These are phyloP conservation scores for Callorhinus ursinus DNA, from an alignment of 2,113 vertebrate species.

Conservation along the genomic window DNA sequence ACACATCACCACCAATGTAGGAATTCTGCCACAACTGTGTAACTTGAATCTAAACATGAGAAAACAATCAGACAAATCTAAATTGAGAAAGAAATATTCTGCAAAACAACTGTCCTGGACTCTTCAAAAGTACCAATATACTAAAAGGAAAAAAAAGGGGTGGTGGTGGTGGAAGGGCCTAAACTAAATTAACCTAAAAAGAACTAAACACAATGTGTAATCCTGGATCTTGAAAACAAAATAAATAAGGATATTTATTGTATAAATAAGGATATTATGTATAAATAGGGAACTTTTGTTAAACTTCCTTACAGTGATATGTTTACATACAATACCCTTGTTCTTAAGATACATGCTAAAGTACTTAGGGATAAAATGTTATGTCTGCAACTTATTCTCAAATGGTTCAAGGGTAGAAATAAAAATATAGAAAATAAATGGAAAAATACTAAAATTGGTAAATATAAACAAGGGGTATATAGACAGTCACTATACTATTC, in stretches of 20 bases:
- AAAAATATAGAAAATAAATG: not conserved
- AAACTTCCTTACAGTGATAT: not conserved
- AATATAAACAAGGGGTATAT: not conserved
- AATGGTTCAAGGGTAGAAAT: not conserved
- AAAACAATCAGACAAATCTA: not conserved
- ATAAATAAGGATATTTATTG: not conserved
- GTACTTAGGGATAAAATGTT: slow-evolving; percentile 11
- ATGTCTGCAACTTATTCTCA: not conserved
- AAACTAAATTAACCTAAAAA: not conserved
- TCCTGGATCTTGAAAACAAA: not conserved
- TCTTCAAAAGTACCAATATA: not conserved
- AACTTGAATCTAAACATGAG: not conserved
- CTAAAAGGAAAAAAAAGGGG: not conserved
- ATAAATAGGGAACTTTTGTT: not conserved
- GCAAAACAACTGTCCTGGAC: not conserved
- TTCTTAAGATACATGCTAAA: not conserved
- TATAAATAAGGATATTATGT: not conserved
- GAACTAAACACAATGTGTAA: not conserved
- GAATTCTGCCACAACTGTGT: not conserved
- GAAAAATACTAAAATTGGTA: slow-evolving; percentile 4
- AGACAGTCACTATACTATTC: not conserved
- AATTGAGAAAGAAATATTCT: not conserved
- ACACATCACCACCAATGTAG: not conserved
- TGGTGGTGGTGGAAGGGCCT: not conserved
- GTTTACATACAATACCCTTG: not conserved